Evolutionary conservation across 2,797 vertebrate genomes (phyloP).

Genomic region (Nyctalus aviator): DNA sequence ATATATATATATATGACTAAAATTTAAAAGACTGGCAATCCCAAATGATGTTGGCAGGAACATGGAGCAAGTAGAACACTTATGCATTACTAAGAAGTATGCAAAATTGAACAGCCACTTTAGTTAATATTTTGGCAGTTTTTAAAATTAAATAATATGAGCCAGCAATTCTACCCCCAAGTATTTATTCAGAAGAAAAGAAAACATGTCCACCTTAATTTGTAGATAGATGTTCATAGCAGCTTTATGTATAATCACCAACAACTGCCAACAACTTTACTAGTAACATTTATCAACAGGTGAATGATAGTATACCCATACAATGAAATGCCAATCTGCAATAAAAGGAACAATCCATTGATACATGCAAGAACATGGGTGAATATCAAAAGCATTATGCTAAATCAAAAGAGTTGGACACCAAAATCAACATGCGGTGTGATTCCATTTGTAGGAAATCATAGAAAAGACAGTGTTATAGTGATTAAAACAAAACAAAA

Average conservation of each 20-base stretch:
- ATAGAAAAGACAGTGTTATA: neutral
- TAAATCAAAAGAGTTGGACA: neutral
- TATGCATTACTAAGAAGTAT: neutral
- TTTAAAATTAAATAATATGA: neutral
- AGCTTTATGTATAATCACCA: neutral
- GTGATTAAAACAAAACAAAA: neutral
- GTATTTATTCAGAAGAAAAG: neutral
- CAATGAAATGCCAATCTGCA: neutral
- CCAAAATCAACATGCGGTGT: neutral
- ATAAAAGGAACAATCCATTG: neutral
- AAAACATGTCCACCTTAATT: neutral
- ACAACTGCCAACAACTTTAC: neutral
- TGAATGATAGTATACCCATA: neutral
- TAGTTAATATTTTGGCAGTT: neutral
- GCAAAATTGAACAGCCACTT: neutral
- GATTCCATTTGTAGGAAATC: neutral
- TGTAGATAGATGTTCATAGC: neutral
- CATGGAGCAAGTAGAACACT: neutral
- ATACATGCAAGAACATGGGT: neutral
- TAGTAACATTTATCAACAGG: neutral
- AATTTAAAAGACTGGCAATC: neutral
- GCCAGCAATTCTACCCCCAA: neutral
- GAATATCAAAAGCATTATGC: neutral
- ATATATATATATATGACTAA: neutral
- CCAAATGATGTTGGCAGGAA: neutral